Conservation (phyloP, 2,113 vertebrate genomes). For the Albula goreensis region DNA sequence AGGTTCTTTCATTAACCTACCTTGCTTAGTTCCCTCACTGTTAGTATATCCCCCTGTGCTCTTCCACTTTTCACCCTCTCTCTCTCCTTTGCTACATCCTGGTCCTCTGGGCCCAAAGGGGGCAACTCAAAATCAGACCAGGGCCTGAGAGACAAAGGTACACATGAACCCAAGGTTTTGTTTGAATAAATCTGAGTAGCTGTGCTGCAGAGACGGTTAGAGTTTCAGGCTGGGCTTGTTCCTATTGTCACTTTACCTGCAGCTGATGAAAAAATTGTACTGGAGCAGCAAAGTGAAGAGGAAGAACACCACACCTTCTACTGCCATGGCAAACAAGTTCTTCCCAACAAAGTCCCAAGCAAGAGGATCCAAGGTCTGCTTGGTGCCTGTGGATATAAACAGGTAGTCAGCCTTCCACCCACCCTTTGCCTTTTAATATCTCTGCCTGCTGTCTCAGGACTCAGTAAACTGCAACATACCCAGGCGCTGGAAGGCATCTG, state of each 20-base stretch:
- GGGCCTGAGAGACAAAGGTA: constrained; percentile 45
- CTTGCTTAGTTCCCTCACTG: constrained; percentile 66
- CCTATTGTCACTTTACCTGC: constrained; percentile 48
- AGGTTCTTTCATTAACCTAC: constrained; percentile 26
- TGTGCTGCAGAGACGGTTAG: neutral
- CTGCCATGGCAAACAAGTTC: constrained; percentile 76
- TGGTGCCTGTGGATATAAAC: constrained; percentile 57
- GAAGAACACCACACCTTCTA: constrained; percentile 71
- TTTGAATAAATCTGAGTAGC: neutral
- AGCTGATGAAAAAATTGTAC: constrained; percentile 73
- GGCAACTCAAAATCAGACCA: constrained; percentile 57
- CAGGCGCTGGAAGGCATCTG: constrained; percentile 68
- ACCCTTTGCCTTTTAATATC: neutral
- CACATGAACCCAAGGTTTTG: neutral
- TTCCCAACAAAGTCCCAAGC: constrained; percentile 77
- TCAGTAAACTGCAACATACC: constrained; percentile 48
- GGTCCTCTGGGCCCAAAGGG: constrained; percentile 68
- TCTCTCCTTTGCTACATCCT: constrained; percentile 73
- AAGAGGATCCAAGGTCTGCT: constrained; percentile 63
- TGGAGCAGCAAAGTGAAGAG: constrained; percentile 74
- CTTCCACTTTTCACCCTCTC: constrained; percentile 63
- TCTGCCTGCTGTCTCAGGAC: neutral
- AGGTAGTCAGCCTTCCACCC: neutral
- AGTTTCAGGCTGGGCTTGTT: neutral
- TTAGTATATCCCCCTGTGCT: constrained; percentile 68